These are phyloP conservation scores for Leptinotarsa lineolata DNA, from an alignment of 1,140 invertebrate genomes.

Conservation along the genomic window DNA sequence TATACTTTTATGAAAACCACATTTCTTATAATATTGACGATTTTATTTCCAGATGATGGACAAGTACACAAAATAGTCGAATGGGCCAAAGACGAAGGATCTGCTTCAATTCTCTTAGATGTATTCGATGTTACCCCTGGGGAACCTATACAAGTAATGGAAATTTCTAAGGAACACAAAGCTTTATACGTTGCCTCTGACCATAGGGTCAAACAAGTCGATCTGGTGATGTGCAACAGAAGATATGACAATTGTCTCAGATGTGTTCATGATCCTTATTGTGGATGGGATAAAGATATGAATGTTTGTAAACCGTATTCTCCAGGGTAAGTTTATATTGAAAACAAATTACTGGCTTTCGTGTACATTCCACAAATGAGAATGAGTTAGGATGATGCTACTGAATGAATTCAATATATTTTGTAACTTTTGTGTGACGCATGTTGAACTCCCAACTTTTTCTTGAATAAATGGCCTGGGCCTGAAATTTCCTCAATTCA, in stretches of 20 bases:
- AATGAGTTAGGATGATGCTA: too few species aligned
- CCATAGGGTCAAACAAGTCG: slow-evolving; percentile 73
- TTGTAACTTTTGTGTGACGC: too few species aligned
- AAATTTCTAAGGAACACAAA: slow-evolving; percentile 71
- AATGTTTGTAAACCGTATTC: slow-evolving; percentile 74
- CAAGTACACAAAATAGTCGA: slow-evolving; percentile 82
- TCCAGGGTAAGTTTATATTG: slow-evolving; percentile 58
- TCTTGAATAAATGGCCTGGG: too few species aligned
- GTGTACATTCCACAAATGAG: too few species aligned
- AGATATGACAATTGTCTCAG: slow-evolving; percentile 78
- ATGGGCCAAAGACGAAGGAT: slow-evolving; percentile 66
- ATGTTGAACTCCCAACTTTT: too few species aligned
- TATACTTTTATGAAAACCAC: too few species aligned
- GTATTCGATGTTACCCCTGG: slow-evolving; percentile 75
- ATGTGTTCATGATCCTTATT: slow-evolving; percentile 81
- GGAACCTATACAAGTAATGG: slow-evolving; percentile 75
- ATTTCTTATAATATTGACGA: too few species aligned
- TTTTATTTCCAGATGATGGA: slow-evolving; percentile 63
- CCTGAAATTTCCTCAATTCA: too few species aligned
- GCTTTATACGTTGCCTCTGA: slow-evolving; percentile 79
- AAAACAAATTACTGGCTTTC: too few species aligned
- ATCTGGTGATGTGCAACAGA: slow-evolving; percentile 71
- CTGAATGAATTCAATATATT: too few species aligned
- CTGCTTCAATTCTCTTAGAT: slow-evolving; percentile 74
- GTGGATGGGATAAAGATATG: slow-evolving; percentile 81